Base-by-base conservation (phyloP, 2,113 vertebrate species). In the Anarrhichthys ocellatus region DNA sequence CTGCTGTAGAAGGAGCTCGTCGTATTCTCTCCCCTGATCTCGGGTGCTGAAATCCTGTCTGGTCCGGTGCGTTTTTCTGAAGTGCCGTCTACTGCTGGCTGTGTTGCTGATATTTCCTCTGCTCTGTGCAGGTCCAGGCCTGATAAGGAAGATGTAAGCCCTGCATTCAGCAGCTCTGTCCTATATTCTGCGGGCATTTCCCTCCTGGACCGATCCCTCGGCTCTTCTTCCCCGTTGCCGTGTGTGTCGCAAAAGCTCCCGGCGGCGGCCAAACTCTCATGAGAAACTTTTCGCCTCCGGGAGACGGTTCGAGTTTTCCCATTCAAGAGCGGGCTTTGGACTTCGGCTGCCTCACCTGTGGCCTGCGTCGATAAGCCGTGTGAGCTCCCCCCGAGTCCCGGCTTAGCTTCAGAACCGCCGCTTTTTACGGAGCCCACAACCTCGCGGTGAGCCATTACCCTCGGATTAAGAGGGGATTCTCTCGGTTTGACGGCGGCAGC, bases 331-430 rank as follows among this genome's bases (percentile, higher is more conserved):
- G 24, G 38, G 62, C 24, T 74, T 81, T 73, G 68, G 76, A 54
- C 59, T 69, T 50, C 5, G 18, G 24, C 54, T 14, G 62, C 66
- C 56, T 83, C 58, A 77, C 74, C 59, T 46, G 83, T 42, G 29
- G 61, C 73, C 73, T 81, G 87, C 63, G 27, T 10, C 5, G 76
- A 85, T 74, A 82, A 86, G 69, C 69, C 22, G 38, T 42, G 54
- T 4, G 63, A 73, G 20, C 42, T 50, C 18, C 8, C 5, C 18
- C 6, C 5, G 0, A 67, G 32, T 56, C 62, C 48, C 59, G 14
- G 82, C 46, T 86, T 67, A 61, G 70, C 70, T 52, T 76, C 36
- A 32, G 86, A 36, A 27, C 17, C 5, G 8, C 38, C 18, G 63
- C 20, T 4, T 76, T 38, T 82, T 73, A 68, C 78, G 46, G 73